Evolutionary conservation across 2,888 invertebrate species (phyloP).

Genomic region (Drosophila pseudotalamancana): DNA sequence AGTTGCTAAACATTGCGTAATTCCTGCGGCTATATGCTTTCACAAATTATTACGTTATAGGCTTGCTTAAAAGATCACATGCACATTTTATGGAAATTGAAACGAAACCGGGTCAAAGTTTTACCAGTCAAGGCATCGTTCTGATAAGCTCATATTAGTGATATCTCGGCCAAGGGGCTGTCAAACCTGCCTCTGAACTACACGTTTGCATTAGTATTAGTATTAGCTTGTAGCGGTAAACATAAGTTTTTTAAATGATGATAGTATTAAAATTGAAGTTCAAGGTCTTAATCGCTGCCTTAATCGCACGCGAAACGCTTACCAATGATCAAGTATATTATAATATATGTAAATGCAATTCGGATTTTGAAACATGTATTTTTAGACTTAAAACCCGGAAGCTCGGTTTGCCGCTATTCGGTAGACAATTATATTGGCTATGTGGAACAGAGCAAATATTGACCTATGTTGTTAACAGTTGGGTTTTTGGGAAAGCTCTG

Average conservation of each 20-base stretch:
- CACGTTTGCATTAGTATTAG: slow-evolving; percentile 1
- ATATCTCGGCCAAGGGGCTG: slow-evolving; percentile 66
- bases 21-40: neutral
- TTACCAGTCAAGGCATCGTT: slow-evolving; percentile 37
- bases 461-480: slow-evolving; percentile 40
- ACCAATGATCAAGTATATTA: slow-evolving; percentile 35
- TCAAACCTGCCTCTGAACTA: slow-evolving; percentile 2
- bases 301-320: slow-evolving; percentile 30
- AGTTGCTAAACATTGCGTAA: neutral
- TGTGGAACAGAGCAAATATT: slow-evolving; percentile 45
- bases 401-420: slow-evolving; percentile 14
- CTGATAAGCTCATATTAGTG: slow-evolving; percentile 45
- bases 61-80: neutral
- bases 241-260: slow-evolving; percentile 16
- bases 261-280: slow-evolving; percentile 56
- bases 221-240: slow-evolving; percentile 46
- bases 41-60: neutral
- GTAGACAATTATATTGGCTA: slow-evolving; percentile 36
- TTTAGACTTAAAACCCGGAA: slow-evolving; percentile 62
- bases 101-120: slow-evolving; percentile 58
- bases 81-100: neutral
- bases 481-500: slow-evolving; percentile 47
- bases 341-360: slow-evolving; percentile 60
- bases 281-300: slow-evolving; percentile 44
- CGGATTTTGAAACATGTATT: slow-evolving; percentile 45